Percentiles rank a stretch among this genome's conserved stretches.
phyloP scores from a whole-genome alignment of 1,140 invertebrate genomes.

The Nixonia krombeini region DNA sequence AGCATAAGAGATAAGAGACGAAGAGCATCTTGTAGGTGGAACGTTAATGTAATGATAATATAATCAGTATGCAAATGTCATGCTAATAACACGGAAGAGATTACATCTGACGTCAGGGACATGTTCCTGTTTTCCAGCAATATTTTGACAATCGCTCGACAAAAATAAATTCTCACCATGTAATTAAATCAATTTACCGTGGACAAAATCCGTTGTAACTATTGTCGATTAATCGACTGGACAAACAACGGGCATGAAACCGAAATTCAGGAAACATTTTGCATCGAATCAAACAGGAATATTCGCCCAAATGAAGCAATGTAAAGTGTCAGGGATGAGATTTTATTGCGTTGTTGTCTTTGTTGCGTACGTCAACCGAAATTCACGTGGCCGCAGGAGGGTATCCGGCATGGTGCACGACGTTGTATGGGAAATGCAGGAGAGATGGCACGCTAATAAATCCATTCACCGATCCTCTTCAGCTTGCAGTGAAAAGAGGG shows the following conservation, averaged over 20 bases:
- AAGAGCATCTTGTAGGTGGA: slow-evolving; percentile 1
- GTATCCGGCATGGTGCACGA: slow-evolving; percentile 16
- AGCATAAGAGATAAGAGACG: slow-evolving; percentile 14
- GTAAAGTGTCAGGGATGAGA: slow-evolving; percentile 25
- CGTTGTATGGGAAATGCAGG: slow-evolving; percentile 38
- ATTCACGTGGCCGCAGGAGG: slow-evolving; percentile 30
- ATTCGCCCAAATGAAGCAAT: slow-evolving; percentile 33
- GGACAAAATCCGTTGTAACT: too few species aligned
- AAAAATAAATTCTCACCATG: too few species aligned
- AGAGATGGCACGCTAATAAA: slow-evolving; percentile 43
- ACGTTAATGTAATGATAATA: slow-evolving; percentile 13
- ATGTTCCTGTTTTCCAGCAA: slow-evolving; percentile 3
- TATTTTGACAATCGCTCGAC: slow-evolving; percentile 1
- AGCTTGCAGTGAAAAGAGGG: slow-evolving; percentile 15
- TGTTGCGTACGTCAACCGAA: slow-evolving; percentile 37
- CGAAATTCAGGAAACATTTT: neutral
- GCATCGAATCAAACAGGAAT: neutral
- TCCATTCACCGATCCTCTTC: slow-evolving; percentile 36
- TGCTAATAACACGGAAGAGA: slow-evolving; percentile 27
- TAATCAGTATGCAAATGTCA: slow-evolving; percentile 26
- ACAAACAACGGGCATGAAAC: neutral
- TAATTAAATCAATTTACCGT: too few species aligned
- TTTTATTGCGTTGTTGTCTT: slow-evolving; percentile 38
- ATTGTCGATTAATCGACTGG: too few species aligned
- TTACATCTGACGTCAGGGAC: slow-evolving; percentile 17